Evolutionary conservation across 1,140 invertebrate species (phyloP).

Genomic region (Drosophila busckii): DNA sequence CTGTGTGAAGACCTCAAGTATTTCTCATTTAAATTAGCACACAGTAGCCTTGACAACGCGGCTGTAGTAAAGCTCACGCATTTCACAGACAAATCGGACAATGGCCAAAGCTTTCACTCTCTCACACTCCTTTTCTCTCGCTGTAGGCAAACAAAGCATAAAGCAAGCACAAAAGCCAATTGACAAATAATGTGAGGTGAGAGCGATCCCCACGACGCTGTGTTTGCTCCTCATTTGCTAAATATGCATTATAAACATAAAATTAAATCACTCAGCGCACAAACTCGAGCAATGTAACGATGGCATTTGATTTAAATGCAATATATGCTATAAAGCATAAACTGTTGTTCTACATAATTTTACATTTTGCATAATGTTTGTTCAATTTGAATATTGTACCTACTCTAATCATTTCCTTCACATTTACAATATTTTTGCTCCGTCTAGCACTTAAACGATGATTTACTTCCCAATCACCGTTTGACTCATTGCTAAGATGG

Average conservation of each 20-base stretch:
- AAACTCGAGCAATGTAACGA: conserved; percentile 47
- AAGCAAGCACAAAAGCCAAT: conserved; percentile 51
- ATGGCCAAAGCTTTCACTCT: conserved; percentile 39
- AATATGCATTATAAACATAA: conserved; percentile 40
- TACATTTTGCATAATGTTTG: neutral
- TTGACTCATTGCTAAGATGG: conserved; percentile 8
- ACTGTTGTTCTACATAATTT: neutral
- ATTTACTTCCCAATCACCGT: conserved; percentile 29
- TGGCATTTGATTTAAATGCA: conserved; percentile 52
- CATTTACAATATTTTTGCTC: conserved; percentile 13
- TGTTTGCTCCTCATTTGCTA: conserved; percentile 42
- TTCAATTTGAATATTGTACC: neutral
- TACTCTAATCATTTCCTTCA: neutral
- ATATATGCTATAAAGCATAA: neutral
- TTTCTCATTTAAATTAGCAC: conserved; percentile 72
- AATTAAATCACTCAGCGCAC: conserved; percentile 52
- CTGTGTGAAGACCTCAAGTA: no score
- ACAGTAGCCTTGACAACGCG: conserved; percentile 49
- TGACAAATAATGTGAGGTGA: conserved; percentile 66
- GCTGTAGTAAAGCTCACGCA: conserved; percentile 20
- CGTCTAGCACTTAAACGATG: conserved; percentile 12
- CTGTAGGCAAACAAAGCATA: conserved; percentile 21
- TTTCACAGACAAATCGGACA: conserved; percentile 48
- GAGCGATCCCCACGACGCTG: neutral
- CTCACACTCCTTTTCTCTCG: no score